Base-by-base conservation (phyloP, 2,113 vertebrate genomes). In the Chlorodrepanis virens region DNA sequence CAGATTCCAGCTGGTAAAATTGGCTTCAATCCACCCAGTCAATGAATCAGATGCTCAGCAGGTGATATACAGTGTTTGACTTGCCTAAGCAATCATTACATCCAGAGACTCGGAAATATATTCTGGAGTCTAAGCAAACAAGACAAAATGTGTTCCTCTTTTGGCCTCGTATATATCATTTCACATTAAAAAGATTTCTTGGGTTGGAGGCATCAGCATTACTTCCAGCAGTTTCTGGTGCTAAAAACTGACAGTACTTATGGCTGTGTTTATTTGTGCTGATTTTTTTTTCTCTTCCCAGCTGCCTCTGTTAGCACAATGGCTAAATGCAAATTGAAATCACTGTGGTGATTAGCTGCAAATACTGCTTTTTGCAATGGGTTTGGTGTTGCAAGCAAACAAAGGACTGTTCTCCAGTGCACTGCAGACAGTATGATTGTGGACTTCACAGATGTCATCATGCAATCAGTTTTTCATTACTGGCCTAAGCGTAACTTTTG, bases 311-410 rank as follows among this genome's bases (percentile, higher is more conserved):
- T 95, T 97, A 94, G 79, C 85, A 95, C 95, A 95, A 91, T 93
- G 93, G 92, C 80, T 87, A 94, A 92, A 97, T 97, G 74, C 80
- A 97, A 96, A 94, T 96, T 95, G 83, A 96, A 96, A 96, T 89
- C 84, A 91, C 77, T 87, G 33, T 52, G 57, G 88, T 96, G 76
- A 96, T 97, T 96, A 95, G 93, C 91, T 93, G 87, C 68, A 96
- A 97, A 93, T 94, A 95, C 69, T 94, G 75, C 78, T 94, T 95
- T 96, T 92, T 95, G 84, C 70, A 74, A 94, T 69, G 77, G 45
- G 65, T 82, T 94, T 84, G 39, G 84, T 94, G 75, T 84, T 22
- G 68, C 72, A 77, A 88, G 91, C 60, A 75, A 96, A 92, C 89
- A 94, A 92, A 96, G 20, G 49, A 42, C 69, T 0, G 0, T 64